Percentiles rank a stretch among this genome's conserved stretches.
Evolutionary conservation across 2,888 invertebrate genomes (phyloP).

Genomic region (Timema podura): DNA sequence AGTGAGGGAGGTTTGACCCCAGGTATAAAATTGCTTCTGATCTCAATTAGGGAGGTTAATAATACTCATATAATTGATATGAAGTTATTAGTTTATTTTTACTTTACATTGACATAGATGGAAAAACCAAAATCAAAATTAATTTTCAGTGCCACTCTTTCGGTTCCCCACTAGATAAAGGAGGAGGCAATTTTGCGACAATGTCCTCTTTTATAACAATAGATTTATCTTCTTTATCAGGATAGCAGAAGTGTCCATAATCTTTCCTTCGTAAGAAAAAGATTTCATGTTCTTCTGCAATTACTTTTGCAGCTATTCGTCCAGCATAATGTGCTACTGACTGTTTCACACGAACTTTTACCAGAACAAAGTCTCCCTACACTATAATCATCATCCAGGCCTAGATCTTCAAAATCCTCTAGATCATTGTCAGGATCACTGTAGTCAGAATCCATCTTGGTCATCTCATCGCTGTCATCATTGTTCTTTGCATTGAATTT

Average conservation of each 20-base stretch:
- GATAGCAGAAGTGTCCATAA: not conserved
- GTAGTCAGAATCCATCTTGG: too few species aligned
- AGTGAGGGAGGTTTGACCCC: too few species aligned
- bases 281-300: not conserved
- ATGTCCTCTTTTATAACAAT: slow-evolving; percentile 3
- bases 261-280: slow-evolving; percentile 10
- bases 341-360: not conserved
- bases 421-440: too few species aligned
- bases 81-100: too few species aligned
- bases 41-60: too few species aligned
- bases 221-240: slow-evolving; percentile 10
- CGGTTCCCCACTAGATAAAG: not conserved
- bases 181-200: not conserved
- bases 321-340: slow-evolving; percentile 7
- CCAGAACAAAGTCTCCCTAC: slow-evolving; percentile 2
- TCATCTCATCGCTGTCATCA: slow-evolving; percentile 2
- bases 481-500: not conserved
- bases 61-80: too few species aligned
- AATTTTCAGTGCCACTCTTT: slow-evolving; percentile 6
- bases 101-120: too few species aligned
- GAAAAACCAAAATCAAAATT: slow-evolving; percentile 8
- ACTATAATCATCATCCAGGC: too few species aligned
- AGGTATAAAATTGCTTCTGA: not conserved
- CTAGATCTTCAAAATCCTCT: too few species aligned
- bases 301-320: slow-evolving; percentile 1